A percentile compares a stretch with the other conserved stretches of the same genome.
Conservation (phyloP, 2,797 vertebrate genomes). For the Rhodeus uyekii region DNA sequence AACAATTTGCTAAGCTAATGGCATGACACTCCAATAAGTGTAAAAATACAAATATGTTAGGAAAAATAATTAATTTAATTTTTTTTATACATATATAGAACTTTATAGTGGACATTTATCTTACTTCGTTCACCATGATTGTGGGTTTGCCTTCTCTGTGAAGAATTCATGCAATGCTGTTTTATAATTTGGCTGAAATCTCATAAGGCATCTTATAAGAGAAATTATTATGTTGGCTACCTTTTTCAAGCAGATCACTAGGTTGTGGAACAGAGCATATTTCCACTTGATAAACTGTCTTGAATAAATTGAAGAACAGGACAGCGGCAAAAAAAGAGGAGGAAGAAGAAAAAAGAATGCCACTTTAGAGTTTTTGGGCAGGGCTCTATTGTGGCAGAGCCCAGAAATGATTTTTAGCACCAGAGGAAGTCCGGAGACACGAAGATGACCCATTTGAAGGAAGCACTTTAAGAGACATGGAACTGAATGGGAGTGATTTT, state of each 20-base stretch:
- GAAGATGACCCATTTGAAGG: slow-evolving; percentile 70
- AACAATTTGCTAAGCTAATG: neutral
- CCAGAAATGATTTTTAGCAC: slow-evolving; percentile 84
- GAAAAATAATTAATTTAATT: neutral
- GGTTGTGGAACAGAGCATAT: slow-evolving; percentile 6
- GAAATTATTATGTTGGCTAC: neutral
- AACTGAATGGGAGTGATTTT: slow-evolving; percentile 34
- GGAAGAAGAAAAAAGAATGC: neutral
- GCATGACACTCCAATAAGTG: neutral
- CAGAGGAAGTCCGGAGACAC: slow-evolving; percentile 78
- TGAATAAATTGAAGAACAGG: neutral
- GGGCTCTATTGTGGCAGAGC: slow-evolving; percentile 74
- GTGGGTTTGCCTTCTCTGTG: neutral
- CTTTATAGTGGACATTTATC: neutral
- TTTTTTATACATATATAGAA: neutral
- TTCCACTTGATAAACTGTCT: neutral
- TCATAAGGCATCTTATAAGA: neutral
- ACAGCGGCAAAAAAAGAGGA: neutral
- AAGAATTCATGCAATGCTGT: neutral
- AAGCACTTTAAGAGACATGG: slow-evolving; percentile 75
- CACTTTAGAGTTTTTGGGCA: slow-evolving; percentile 53
- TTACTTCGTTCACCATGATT: neutral
- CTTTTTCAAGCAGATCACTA: neutral
- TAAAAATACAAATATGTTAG: neutral
- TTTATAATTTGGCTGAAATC: neutral